phyloP scores from a whole-genome alignment of 2,888 invertebrate genomes.

The Callimorpha dominula region DNA sequence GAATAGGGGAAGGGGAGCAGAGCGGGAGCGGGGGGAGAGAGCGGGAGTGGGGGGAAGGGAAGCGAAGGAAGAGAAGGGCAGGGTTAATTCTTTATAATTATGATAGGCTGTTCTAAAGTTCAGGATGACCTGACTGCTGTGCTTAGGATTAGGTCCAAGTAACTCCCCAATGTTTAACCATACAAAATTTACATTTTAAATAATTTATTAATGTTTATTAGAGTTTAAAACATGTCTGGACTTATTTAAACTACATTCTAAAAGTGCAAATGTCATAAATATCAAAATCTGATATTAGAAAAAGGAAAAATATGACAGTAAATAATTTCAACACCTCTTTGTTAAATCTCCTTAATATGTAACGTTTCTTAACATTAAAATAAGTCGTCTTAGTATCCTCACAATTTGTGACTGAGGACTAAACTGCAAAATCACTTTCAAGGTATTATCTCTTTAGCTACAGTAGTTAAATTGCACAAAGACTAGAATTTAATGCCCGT shows the following conservation, averaged over 20 bases:
- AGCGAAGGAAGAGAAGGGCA: too few relatives aligned
- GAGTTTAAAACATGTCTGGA: too few relatives aligned
- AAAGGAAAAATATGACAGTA: background rate
- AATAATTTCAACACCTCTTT: background rate
- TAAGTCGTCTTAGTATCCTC: conserved; percentile 17
- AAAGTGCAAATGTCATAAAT: background rate
- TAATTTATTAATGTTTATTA: too few relatives aligned
- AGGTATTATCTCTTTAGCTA: conserved; percentile 64
- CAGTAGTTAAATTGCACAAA: conserved; percentile 78
- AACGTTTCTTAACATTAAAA: background rate
- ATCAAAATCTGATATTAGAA: background rate
- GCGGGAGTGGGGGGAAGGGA: too few relatives aligned
- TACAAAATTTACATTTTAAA: too few relatives aligned
- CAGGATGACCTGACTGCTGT: too few relatives aligned
- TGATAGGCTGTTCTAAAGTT: too few relatives aligned
- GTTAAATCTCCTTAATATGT: background rate
- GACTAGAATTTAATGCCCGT: conserved; percentile 71
- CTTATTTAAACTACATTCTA: background rate
- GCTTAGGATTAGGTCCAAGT: too few relatives aligned
- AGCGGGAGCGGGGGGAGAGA: too few relatives aligned
- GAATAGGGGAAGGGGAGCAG: too few relatives aligned
- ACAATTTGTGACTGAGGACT: conserved; percentile 46
- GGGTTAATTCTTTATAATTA: too few relatives aligned
- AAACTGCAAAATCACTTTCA: conserved; percentile 61
- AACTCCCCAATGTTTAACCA: too few relatives aligned